A percentile compares a stretch with the other conserved stretches of the same genome.
Evolutionary conservation across 2,797 vertebrate species (phyloP).

Genomic region (Manis javanica): DNA sequence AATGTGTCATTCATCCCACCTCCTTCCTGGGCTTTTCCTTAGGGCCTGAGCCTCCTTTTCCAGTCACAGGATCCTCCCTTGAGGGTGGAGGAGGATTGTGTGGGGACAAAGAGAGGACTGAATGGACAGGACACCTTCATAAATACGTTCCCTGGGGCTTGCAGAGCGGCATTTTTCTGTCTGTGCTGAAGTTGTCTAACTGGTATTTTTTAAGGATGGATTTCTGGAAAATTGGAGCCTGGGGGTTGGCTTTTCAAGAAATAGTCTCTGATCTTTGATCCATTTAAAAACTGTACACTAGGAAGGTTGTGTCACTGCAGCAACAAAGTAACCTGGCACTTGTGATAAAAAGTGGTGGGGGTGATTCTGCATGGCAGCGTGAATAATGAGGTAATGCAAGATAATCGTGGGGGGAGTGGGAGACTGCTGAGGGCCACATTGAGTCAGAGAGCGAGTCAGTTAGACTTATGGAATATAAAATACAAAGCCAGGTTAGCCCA

Average conservation of each 20-base stretch:
- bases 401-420: neutral
- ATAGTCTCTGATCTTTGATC: constrained; percentile 45
- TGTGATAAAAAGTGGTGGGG: neutral
- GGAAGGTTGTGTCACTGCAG: neutral
- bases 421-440: rapidly evolving
- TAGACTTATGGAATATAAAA: neutral
- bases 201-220: constrained; percentile 56
- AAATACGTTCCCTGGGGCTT: constrained; percentile 6
- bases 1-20: constrained; percentile 27
- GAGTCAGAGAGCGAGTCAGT: neutral
- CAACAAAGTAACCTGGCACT: neutral
- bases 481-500: neutral
- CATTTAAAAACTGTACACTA: neutral
- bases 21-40: constrained; percentile 39
- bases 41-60: constrained; percentile 2
- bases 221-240: constrained; percentile 44
- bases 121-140: neutral
- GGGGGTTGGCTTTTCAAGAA: constrained; percentile 58
- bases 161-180: constrained; percentile 15
- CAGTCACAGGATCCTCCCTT: constrained; percentile 2
- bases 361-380: neutral
- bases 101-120: constrained; percentile 5
- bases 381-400: neutral
- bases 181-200: constrained; percentile 41
- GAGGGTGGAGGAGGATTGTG: constrained; percentile 16